Percentiles rank a stretch among this genome's conserved stretches.
phyloP scores from a whole-genome alignment of 2,113 vertebrate species.

The Osmerus eperlanus region DNA sequence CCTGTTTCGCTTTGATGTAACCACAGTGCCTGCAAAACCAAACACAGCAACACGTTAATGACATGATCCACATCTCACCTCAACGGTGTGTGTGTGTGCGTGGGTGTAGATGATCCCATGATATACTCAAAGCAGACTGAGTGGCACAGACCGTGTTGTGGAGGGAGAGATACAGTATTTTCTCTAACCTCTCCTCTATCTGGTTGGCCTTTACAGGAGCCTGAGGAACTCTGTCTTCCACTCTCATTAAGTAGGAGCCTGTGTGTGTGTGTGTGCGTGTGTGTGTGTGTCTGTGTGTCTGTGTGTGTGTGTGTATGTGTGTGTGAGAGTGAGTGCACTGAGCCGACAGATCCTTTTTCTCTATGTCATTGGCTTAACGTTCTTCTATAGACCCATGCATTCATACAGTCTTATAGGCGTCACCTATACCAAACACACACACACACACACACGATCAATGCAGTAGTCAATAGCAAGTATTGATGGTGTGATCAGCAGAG shows the following conservation, averaged over 20 bases:
- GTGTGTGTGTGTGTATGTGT: conserved; percentile 4
- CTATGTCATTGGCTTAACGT: neutral
- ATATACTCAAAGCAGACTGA: neutral
- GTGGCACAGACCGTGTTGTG: conserved; percentile 4
- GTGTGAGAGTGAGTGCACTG: neutral
- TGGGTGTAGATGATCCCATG: neutral
- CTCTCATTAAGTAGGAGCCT: conserved; percentile 23
- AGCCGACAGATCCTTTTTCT: neutral
- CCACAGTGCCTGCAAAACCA: conserved; percentile 74
- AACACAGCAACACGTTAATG: neutral
- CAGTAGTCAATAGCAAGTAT: conserved; percentile 52
- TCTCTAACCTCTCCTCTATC: neutral
- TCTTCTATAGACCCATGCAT: conserved; percentile 30
- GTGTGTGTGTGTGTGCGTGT: conserved; percentile 7
- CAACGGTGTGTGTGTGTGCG: neutral
- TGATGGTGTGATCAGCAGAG: conserved; percentile 56
- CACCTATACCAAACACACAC: conserved; percentile 11
- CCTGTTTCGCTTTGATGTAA: conserved; percentile 82
- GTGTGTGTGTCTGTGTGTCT: conserved; percentile 16
- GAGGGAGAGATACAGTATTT: conserved; percentile 23
- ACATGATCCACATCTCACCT: neutral
- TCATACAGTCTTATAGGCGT: conserved; percentile 5
- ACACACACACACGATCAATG: conserved; percentile 33
- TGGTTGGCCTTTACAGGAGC: conserved; percentile 16
- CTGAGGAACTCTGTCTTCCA: conserved; percentile 18